Evolutionary conservation across 2,888 invertebrate species (phyloP).

Genomic region (Tolmerus cingulatus): DNA sequence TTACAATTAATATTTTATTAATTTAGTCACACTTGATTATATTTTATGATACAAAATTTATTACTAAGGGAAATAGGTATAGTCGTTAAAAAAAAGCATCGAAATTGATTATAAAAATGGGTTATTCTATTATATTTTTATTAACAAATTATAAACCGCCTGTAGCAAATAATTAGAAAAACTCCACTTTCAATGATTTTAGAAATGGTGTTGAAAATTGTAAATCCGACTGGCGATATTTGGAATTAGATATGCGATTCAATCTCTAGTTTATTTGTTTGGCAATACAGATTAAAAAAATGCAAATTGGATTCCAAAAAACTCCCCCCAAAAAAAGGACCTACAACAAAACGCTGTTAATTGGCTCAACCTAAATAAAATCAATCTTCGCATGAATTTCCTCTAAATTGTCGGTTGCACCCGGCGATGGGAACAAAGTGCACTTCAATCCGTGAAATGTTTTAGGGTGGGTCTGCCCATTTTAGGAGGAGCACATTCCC

Average conservation of each 20-base stretch:
- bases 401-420: not conserved
- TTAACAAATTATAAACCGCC: too few species aligned
- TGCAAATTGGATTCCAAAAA: not conserved
- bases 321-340: not conserved
- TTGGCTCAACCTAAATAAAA: not conserved
- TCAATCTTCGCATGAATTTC: not conserved
- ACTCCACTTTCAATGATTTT: not conserved
- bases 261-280: not conserved
- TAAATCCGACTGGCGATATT: not conserved
- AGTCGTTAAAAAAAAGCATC: too few species aligned
- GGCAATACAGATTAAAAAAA: too few species aligned
- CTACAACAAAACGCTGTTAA: not conserved
- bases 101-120: too few species aligned
- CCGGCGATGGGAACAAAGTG: not conserved
- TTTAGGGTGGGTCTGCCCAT: not conserved
- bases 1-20: not conserved
- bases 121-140: too few species aligned
- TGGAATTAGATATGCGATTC: not conserved
- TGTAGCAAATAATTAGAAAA: not conserved
- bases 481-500: not conserved
- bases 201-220: not conserved
- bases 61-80: too few species aligned
- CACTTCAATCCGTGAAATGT: not conserved
- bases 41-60: too few species aligned
- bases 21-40: too few species aligned